Conservation (phyloP, 1,140 invertebrate genomes). For the Aphis gossypii region DNA sequence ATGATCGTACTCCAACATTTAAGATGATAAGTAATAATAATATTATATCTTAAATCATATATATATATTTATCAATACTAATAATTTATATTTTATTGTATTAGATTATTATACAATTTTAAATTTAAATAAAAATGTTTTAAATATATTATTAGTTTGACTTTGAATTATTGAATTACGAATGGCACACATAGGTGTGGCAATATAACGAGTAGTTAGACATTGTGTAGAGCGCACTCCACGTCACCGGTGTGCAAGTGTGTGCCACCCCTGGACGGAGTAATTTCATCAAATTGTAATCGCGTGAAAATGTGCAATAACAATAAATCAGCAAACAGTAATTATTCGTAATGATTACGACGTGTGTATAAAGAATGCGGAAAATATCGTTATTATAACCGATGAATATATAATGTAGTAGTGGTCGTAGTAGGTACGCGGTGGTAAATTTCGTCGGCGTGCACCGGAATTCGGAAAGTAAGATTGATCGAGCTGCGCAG, state of each 20-base stretch:
- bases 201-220: not conserved
- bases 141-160: not conserved
- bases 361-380: not conserved
- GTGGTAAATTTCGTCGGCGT: not conserved
- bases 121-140: not conserved
- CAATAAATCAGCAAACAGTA: not conserved
- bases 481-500: not conserved
- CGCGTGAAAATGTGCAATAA: not conserved
- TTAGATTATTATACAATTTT: too few relatives aligned
- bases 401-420: not conserved
- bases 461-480: not conserved
- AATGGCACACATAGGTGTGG: not conserved
- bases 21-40: not conserved
- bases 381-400: not conserved
- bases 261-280: not conserved
- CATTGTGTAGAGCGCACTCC: too few relatives aligned
- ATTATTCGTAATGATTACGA: not conserved
- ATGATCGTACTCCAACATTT: not conserved
- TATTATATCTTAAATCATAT: not conserved
- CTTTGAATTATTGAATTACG: not conserved
- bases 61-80: too few relatives aligned
- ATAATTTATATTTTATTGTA: too few relatives aligned
- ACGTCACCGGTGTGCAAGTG: too few relatives aligned
- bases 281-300: not conserved
- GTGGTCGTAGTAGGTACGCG: not conserved